These are phyloP conservation scores for Spheniscus mendiculus DNA, from an alignment of 2,113 vertebrate species.

Conservation along the genomic window DNA sequence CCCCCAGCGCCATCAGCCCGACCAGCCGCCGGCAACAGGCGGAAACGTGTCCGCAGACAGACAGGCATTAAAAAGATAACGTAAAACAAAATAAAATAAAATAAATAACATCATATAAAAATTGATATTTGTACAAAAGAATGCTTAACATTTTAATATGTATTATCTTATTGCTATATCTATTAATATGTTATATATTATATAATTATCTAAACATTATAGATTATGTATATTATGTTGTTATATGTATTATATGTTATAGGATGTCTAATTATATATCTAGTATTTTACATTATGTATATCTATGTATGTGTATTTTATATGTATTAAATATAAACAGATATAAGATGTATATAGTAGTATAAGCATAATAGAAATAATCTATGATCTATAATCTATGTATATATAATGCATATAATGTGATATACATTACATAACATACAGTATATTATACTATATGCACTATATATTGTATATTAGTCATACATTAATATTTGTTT, in stretches of 20 bases:
- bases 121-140: too few species aligned
- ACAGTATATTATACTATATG: not conserved
- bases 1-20: not conserved
- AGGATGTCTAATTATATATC: not conserved
- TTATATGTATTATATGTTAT: not conserved
- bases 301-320: not conserved
- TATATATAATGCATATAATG: not conserved
- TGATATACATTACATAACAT: not conserved
- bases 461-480: too few species aligned
- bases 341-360: not conserved
- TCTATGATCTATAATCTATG: not conserved
- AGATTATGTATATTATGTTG: not conserved
- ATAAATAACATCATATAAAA: too few species aligned
- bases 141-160: not conserved
- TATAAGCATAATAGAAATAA: not conserved
- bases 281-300: not conserved
- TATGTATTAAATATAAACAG: not conserved
- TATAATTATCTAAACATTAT: not conserved
- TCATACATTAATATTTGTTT: not conserved
- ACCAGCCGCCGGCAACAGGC: not conserved
- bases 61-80: too few species aligned
- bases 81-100: too few species aligned
- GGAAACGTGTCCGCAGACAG: not conserved
- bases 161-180: not conserved
- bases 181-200: not conserved